phyloP scores from a whole-genome alignment of 1,140 invertebrate genomes.

The Drosophila ananassae region DNA sequence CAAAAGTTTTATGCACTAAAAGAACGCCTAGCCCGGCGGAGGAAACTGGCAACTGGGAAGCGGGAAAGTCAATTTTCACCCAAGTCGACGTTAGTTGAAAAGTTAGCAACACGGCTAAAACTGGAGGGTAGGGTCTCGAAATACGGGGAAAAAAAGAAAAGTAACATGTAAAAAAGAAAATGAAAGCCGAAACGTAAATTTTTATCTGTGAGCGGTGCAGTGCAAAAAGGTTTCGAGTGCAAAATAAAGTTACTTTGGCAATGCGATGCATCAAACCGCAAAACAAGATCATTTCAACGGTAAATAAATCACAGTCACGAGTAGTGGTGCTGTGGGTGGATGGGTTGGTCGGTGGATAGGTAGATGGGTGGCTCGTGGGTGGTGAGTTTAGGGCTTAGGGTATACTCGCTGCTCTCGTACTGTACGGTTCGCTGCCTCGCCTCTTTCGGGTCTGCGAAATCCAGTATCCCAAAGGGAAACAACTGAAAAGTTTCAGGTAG shows the following conservation, averaged over 20 bases:
- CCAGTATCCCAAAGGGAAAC: conserved; percentile 41
- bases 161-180: conserved; percentile 38
- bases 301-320: conserved; percentile 79
- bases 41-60: not conserved
- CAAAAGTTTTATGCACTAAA: conserved; percentile 70
- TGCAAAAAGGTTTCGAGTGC: conserved; percentile 80
- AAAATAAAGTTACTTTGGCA: conserved; percentile 82
- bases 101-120: conserved; percentile 58
- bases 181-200: conserved; percentile 69
- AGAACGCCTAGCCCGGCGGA: conserved; percentile 51
- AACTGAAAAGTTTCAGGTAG: conserved; percentile 38
- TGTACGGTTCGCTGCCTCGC: conserved; percentile 41
- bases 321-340: conserved; percentile 14
- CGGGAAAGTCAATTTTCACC: conserved; percentile 75
- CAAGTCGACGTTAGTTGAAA: conserved; percentile 78
- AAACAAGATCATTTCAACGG: conserved; percentile 83
- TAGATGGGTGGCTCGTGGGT: not conserved
- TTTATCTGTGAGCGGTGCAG: conserved; percentile 68
- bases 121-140: conserved; percentile 9
- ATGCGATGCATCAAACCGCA: conserved; percentile 81
- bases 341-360: not conserved
- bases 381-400: not conserved
- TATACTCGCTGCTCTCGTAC: not conserved
- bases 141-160: conserved; percentile 21
- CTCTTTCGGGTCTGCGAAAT: conserved; percentile 30